Conservation (phyloP, 1,140 invertebrate genomes). For the Meteorus sp. region DNA sequence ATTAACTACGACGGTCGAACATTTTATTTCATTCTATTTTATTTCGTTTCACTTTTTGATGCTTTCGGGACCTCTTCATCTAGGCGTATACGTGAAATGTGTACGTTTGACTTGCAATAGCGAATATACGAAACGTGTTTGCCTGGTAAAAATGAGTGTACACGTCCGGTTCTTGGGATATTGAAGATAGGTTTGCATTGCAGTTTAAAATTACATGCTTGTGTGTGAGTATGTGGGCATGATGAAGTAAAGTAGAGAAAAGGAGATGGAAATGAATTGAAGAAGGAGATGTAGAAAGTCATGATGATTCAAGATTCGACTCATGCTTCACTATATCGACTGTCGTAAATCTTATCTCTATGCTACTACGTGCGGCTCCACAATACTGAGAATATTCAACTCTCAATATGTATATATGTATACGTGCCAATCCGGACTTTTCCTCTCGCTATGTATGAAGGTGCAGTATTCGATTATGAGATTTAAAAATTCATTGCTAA, state of each 20-base stretch:
- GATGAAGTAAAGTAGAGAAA: conserved; percentile 5
- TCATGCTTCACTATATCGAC: conserved; percentile 27
- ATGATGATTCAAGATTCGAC: conserved; percentile 31
- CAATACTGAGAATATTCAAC: conserved; percentile 6
- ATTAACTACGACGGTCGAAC: too few species aligned
- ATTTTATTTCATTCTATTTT: too few species aligned
- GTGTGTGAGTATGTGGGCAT: neutral
- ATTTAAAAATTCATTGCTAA: conserved; percentile 14
- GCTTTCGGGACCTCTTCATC: neutral
- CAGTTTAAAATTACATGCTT: neutral
- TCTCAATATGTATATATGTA: too few species aligned
- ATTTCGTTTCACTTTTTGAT: neutral
- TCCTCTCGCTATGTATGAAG: neutral
- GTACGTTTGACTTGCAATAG: neutral
- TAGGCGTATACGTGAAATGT: conserved; percentile 4
- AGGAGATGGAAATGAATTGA: conserved; percentile 15
- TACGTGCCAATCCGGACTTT: conserved; percentile 5
- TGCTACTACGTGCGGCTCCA: conserved; percentile 17
- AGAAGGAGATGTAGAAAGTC: conserved; percentile 1
- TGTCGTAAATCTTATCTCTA: conserved; percentile 31
- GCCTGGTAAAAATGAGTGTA: neutral
- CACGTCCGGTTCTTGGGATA: neutral
- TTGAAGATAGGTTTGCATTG: neutral
- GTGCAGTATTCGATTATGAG: conserved; percentile 19
- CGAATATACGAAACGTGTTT: neutral